phyloP scores from a whole-genome alignment of 1,140 invertebrate genomes.

The Bombus balteatus region DNA sequence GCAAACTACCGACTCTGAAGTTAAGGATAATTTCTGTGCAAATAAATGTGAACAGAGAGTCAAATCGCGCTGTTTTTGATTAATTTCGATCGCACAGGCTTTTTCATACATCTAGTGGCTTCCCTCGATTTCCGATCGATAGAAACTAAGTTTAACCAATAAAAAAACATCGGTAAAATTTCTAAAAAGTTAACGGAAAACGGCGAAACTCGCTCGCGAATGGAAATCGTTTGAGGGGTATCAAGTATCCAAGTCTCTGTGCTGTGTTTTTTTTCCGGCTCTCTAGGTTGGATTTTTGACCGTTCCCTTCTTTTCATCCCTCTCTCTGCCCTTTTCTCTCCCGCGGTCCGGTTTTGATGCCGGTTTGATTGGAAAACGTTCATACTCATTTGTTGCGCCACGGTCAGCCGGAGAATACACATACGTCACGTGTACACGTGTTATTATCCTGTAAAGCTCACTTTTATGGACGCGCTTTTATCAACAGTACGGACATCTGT shows the following conservation, averaged over 20 bases:
- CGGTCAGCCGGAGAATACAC: background rate
- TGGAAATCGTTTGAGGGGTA: background rate
- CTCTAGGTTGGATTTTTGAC: constrained; percentile 5
- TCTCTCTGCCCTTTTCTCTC: background rate
- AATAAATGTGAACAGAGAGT: too few relatives aligned
- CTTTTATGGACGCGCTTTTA: constrained; percentile 45
- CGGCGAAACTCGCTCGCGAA: background rate
- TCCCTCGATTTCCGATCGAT: background rate
- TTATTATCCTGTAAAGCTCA: constrained; percentile 52
- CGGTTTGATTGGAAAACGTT: constrained; percentile 46
- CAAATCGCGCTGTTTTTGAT: background rate
- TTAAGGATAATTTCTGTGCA: background rate
- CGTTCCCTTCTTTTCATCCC: background rate
- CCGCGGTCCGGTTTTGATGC: background rate
- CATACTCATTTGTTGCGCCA: constrained; percentile 28
- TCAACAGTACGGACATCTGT: constrained; percentile 44
- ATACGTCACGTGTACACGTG: constrained; percentile 33
- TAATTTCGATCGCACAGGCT: background rate
- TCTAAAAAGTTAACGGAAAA: background rate
- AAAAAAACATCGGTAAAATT: background rate
- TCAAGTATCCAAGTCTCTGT: background rate
- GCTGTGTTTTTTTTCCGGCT: background rate
- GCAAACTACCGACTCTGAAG: background rate
- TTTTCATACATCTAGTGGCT: too few relatives aligned
- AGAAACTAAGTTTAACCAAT: background rate